A percentile compares a stretch with the other conserved stretches of the same genome.
Evolutionary conservation across 2,888 invertebrate species (phyloP).

Genomic region (Mechanitis mazaeus): DNA sequence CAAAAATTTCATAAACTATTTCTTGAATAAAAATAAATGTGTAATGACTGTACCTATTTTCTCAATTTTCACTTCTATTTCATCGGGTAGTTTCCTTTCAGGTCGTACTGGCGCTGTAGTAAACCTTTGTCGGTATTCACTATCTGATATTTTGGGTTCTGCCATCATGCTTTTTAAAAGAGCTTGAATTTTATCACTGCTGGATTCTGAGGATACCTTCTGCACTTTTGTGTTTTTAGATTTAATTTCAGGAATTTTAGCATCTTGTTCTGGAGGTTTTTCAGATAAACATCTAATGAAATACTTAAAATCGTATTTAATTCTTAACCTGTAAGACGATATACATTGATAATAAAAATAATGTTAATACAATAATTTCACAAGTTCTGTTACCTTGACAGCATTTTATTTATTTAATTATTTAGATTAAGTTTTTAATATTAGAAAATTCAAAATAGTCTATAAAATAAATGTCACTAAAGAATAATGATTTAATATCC

Average conservation of each 20-base stretch:
- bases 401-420: slow-evolving; percentile 20
- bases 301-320: slow-evolving; percentile 31
- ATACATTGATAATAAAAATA: neutral
- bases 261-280: slow-evolving; percentile 47
- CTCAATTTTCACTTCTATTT: slow-evolving; percentile 53
- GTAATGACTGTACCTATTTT: slow-evolving; percentile 51
- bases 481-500: too few relatives aligned
- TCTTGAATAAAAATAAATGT: neutral
- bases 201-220: slow-evolving; percentile 41
- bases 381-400: slow-evolving; percentile 25
- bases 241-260: slow-evolving; percentile 40
- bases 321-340: slow-evolving; percentile 34
- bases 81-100: slow-evolving; percentile 43
- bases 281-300: slow-evolving; percentile 35
- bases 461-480: neutral
- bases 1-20: neutral
- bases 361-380: too few relatives aligned
- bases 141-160: slow-evolving; percentile 55
- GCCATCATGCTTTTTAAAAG: slow-evolving; percentile 58
- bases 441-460: neutral
- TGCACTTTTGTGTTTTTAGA: slow-evolving; percentile 31
- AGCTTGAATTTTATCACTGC: slow-evolving; percentile 62
- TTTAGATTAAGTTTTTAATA: neutral
- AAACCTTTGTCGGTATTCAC: slow-evolving; percentile 57
- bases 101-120: slow-evolving; percentile 52